Conservation (phyloP, 1,140 invertebrate species). For the Zaprionus nigranus region DNA sequence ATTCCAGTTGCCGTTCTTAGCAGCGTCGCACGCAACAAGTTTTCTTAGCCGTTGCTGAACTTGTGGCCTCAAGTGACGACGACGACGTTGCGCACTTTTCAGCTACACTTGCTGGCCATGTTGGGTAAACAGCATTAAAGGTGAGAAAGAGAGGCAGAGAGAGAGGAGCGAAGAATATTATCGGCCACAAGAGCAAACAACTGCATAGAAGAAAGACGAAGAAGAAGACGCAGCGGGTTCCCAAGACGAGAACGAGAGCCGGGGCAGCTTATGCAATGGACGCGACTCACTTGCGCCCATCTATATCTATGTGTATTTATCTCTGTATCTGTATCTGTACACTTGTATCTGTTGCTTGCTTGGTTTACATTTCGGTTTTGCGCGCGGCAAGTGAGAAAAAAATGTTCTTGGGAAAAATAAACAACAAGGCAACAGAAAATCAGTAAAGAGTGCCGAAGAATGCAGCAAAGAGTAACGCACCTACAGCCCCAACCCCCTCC, state of each 20-base stretch:
- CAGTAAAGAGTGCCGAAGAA: constrained; percentile 27
- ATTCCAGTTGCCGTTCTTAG: constrained; percentile 56
- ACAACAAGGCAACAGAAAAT: constrained; percentile 56
- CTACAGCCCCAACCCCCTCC: background rate
- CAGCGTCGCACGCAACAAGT: constrained; percentile 70
- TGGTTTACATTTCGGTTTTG: constrained; percentile 79
- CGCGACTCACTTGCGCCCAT: constrained; percentile 30
- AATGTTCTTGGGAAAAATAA: constrained; percentile 77
- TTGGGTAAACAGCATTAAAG: constrained; percentile 57
- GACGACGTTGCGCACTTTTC: constrained; percentile 38
- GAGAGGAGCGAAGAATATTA: constrained; percentile 48
- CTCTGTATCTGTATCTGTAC: constrained; percentile 34
- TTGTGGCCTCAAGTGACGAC: constrained; percentile 67
- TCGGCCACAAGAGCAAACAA: constrained; percentile 44
- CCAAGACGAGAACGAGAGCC: constrained; percentile 18
- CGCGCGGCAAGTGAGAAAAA: constrained; percentile 77
- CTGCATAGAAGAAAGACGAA: constrained; percentile 21
- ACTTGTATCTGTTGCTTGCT: constrained; percentile 39
- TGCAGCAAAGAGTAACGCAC: constrained; percentile 38
- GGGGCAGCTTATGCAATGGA: constrained; percentile 47
- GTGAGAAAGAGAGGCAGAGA: background rate
- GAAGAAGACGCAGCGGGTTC: constrained; percentile 8
- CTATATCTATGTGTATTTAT: constrained; percentile 58
- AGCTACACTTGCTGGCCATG: constrained; percentile 72
- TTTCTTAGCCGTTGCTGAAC: constrained; percentile 68